Evolutionary conservation across 1,140 invertebrate species (phyloP).

Genomic region (Sesamia nonagrioides): DNA sequence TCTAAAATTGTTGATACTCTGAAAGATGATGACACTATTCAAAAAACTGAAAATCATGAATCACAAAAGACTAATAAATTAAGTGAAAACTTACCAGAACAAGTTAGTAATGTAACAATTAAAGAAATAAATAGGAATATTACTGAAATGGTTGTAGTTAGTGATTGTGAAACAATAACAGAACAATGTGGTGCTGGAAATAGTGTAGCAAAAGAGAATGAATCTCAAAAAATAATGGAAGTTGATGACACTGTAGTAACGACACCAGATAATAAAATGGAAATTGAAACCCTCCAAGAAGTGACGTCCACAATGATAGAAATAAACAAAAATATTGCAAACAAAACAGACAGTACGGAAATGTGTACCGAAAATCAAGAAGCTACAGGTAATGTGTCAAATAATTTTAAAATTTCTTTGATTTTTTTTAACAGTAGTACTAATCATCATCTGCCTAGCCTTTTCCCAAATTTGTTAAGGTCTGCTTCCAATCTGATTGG

Average conservation of each 20-base stretch:
- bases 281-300: background rate
- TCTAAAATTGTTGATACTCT: background rate
- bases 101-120: background rate
- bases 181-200: background rate
- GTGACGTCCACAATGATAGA: background rate
- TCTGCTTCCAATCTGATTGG: too few species aligned
- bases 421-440: too few species aligned
- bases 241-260: background rate
- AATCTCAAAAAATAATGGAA: constrained; percentile 12
- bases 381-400: background rate
- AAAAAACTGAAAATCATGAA: background rate
- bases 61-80: background rate
- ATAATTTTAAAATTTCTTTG: background rate
- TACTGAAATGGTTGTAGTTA: background rate
- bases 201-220: background rate
- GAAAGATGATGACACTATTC: background rate
- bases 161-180: background rate
- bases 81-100: background rate
- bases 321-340: background rate
- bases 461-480: too few species aligned
- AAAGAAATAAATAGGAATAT: background rate
- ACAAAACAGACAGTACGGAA: background rate
- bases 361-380: constrained; percentile 1
- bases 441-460: too few species aligned
- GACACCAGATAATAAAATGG: background rate